phyloP scores from a whole-genome alignment of 2,888 invertebrate species.

The Amphipoea lucens region DNA sequence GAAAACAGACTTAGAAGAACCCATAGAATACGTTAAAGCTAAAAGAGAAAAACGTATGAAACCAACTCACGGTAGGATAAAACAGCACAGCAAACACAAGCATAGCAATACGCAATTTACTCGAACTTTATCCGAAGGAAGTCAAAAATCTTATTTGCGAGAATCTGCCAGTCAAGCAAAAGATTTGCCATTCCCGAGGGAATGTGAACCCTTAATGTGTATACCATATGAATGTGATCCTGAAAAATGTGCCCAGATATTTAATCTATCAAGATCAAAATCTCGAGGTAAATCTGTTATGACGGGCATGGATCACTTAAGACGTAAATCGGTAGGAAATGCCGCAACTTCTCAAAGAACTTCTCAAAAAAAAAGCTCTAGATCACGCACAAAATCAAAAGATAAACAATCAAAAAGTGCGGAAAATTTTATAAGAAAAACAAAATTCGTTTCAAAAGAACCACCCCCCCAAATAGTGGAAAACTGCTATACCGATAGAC shows the following conservation, averaged over 20 bases:
- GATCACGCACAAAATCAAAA: no score
- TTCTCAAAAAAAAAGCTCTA: no score
- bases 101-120: constrained; percentile 14
- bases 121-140: constrained; percentile 5
- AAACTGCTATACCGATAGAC: constrained; percentile 35
- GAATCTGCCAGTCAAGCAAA: constrained; percentile 29
- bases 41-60: constrained; percentile 24
- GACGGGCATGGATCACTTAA: no score
- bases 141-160: constrained; percentile 38
- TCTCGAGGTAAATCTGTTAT: no score
- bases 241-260: no score
- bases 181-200: constrained; percentile 39
- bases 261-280: no score
- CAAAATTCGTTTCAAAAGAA: constrained; percentile 11
- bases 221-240: no score
- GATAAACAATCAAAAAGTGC: no score
- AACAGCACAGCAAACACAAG: constrained; percentile 16
- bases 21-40: neutral
- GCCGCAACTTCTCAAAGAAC: no score
- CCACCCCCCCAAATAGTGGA: neutral
- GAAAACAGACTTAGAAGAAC: constrained; percentile 18
- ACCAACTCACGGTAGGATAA: neutral
- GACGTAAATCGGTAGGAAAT: no score
- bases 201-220: constrained; percentile 28
- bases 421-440: neutral